Evolutionary conservation across 2,888 invertebrate species (phyloP).

Genomic region (Philereme vetulata): DNA sequence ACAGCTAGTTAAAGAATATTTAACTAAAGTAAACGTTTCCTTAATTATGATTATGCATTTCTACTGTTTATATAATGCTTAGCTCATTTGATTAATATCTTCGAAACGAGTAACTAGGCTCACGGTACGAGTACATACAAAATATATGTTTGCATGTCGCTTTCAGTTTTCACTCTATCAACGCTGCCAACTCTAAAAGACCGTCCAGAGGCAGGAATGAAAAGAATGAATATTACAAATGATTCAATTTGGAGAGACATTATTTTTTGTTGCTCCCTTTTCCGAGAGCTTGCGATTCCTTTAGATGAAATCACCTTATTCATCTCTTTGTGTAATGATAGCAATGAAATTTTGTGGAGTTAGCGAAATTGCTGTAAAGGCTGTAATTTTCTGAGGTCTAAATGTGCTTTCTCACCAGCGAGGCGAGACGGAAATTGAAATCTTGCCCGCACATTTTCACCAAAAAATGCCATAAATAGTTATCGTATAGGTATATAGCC

Average conservation of each 20-base stretch:
- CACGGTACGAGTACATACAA: too few relatives aligned
- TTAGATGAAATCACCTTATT: slow-evolving; percentile 64
- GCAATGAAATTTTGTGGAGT: slow-evolving; percentile 55
- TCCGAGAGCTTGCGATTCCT: slow-evolving; percentile 58
- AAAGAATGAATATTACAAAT: slow-evolving; percentile 78
- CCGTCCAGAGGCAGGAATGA: slow-evolving; percentile 63
- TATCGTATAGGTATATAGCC: too few relatives aligned
- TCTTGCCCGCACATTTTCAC: too few relatives aligned
- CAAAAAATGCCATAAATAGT: too few relatives aligned
- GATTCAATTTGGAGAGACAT: slow-evolving; percentile 75
- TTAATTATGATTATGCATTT: too few relatives aligned
- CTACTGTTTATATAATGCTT: too few relatives aligned
- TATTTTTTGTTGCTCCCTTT: slow-evolving; percentile 69
- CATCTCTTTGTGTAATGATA: slow-evolving; percentile 57
- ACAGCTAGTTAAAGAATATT: too few relatives aligned
- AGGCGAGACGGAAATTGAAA: too few relatives aligned
- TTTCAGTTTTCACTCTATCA: slow-evolving; percentile 41
- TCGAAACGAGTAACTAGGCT: too few relatives aligned
- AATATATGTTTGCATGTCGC: slow-evolving; percentile 13
- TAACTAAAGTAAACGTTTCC: too few relatives aligned
- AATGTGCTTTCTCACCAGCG: neutral
- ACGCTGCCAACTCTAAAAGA: slow-evolving; percentile 48
- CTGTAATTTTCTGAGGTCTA: slow-evolving; percentile 1
- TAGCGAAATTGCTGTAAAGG: slow-evolving; percentile 21
- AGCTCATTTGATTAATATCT: too few relatives aligned